These are phyloP conservation scores for Monarcha castaneiventris DNA, from an alignment of 2,113 vertebrate species.

Conservation along the genomic window DNA sequence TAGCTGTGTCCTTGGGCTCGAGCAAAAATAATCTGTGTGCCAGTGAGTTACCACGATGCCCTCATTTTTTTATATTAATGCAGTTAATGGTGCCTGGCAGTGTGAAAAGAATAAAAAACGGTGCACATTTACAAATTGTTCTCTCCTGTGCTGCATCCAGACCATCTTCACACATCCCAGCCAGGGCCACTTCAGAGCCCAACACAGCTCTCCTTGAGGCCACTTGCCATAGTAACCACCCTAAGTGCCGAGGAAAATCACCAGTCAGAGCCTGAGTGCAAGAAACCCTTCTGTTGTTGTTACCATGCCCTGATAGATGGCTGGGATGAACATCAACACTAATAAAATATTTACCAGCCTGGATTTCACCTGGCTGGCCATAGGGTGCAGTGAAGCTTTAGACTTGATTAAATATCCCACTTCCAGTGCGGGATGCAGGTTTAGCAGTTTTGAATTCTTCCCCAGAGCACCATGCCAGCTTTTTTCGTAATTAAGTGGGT, in stretches of 20 bases:
- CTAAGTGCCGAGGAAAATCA: neutral
- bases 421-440: neutral
- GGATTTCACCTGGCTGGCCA: neutral
- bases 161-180: neutral
- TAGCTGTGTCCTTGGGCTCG: neutral
- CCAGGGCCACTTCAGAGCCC: neutral
- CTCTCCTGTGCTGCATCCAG: neutral
- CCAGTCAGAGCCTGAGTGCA: neutral
- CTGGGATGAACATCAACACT: neutral
- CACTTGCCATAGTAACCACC: neutral
- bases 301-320: neutral
- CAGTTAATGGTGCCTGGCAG: neutral
- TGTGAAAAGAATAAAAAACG: neutral
- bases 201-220: neutral
- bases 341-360: constrained; percentile 45
- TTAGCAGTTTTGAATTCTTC: constrained; percentile 33
- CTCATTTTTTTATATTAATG: neutral
- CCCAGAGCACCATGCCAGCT: constrained; percentile 36
- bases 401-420: constrained; percentile 50
- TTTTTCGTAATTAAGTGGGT: constrained; percentile 47
- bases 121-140: neutral
- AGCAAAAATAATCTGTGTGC: neutral
- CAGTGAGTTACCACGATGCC: neutral
- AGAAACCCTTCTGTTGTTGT: neutral
- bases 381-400: constrained; percentile 17